Evolutionary conservation across 2,797 vertebrate genomes (phyloP).

Genomic region (Acanthurus leucopareius): DNA sequence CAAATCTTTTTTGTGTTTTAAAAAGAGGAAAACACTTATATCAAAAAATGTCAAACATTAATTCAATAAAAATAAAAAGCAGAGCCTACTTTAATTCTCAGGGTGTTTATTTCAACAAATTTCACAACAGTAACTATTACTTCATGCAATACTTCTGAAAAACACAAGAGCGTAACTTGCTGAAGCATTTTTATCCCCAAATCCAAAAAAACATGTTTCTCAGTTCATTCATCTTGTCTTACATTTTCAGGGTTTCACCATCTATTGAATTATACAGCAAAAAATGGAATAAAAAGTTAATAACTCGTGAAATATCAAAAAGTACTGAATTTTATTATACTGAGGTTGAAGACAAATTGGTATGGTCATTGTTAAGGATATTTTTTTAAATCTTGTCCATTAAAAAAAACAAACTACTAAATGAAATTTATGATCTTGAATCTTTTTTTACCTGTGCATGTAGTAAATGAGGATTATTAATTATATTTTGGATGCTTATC

Average conservation of each 20-base stretch:
- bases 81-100: slow-evolving; percentile 25
- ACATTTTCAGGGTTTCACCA: slow-evolving; percentile 22
- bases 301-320: neutral
- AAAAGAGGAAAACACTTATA: too few relatives aligned
- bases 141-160: slow-evolving; percentile 79
- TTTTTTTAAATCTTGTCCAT: neutral
- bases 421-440: too few relatives aligned
- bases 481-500: neutral
- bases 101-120: slow-evolving; percentile 79
- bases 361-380: neutral
- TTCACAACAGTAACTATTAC: slow-evolving; percentile 69
- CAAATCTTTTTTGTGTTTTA: too few relatives aligned
- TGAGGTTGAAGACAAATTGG: neutral
- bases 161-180: slow-evolving; percentile 43
- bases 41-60: neutral
- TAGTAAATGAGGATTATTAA: neutral
- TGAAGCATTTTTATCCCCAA: slow-evolving; percentile 31
- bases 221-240: slow-evolving; percentile 11
- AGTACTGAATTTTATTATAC: neutral
- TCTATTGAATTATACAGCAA: neutral
- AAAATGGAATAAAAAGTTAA: neutral
- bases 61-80: neutral
- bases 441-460: slow-evolving; percentile 53
- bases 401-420: too few relatives aligned
- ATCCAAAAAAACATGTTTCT: neutral